Evolutionary conservation across 2,113 vertebrate genomes (phyloP), one percentile per base, ranked within the genome.

Genomic region (Menidia beryllina): DNA sequence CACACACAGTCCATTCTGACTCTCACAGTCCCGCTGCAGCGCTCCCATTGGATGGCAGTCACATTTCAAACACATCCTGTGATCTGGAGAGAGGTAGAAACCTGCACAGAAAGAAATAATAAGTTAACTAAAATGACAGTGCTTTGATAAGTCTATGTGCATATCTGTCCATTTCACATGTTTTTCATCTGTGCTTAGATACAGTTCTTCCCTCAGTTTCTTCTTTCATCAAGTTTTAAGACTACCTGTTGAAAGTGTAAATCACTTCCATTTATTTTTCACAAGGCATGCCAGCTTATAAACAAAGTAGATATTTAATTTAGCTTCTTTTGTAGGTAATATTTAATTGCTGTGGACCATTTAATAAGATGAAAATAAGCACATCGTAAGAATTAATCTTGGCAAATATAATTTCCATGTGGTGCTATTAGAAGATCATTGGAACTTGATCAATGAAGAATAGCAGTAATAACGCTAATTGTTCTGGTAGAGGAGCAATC

Each of bases 11-110:
- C 97, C 95, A 0, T 90, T 95, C 17, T 85, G 72, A 65, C 82
- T 85, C 25, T 93, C 86, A 81, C 96, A 98, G 58, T 56, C 61
- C 60, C 80, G 91, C 73, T 88, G 85, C 1, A 83, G 70, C 7
- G 96, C 94, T 55, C 95, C 96, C 58, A 84, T 68, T 20, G 60
- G 14, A 71, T 97, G 95, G 90, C 95, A 99, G 41, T 92, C 89
- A 78, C 96, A 98, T 5, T 93, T 94, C 43, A 91, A 82, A 86
- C 96, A 98, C 59, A 76, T 73, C 57, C 81, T 71, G 14, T 69
- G 60, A 58, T 82, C 67, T 20, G 63, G 4, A 68, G 82, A 82
- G 38, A 91, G 80, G 85, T 95, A 96, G 86, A 95, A 97, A 41
- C 96, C 96, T 98, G 71, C 8, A 38, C 12, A 77, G 17, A 81